Evolutionary conservation across 30 jellyfish, hydroid and myxozoan genomes (phyloP).

Genomic region (Aurelia aurita): DNA sequence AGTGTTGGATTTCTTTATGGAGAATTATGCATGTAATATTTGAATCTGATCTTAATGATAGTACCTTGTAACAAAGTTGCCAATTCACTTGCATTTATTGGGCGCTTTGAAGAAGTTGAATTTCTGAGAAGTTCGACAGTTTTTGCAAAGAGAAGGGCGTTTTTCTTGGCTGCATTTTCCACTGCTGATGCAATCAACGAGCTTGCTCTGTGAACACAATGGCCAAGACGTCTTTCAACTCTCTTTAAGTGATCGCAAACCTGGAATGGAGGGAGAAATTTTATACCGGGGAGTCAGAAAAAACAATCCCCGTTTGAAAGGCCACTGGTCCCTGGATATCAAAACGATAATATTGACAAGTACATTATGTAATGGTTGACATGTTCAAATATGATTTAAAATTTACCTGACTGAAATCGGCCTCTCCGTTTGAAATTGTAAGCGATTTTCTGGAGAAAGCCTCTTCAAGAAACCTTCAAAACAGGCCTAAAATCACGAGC

Average conservation of each 20-base stretch:
- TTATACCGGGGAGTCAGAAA: too few relatives aligned
- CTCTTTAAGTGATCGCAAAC: slow-evolving; percentile 8
- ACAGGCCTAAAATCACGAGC: too few relatives aligned
- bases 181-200: slow-evolving; percentile 15
- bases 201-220: neutral
- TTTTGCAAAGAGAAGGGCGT: slow-evolving; percentile 24
- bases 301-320: too few relatives aligned
- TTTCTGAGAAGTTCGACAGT: slow-evolving; percentile 10
- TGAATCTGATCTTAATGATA: neutral
- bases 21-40: neutral
- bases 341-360: too few relatives aligned
- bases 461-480: too few relatives aligned
- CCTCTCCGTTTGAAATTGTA: too few relatives aligned
- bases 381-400: too few relatives aligned
- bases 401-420: too few relatives aligned
- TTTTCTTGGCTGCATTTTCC: slow-evolving; percentile 9
- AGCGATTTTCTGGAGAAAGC: too few relatives aligned
- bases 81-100: slow-evolving; percentile 20
- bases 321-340: too few relatives aligned
- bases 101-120: slow-evolving; percentile 10
- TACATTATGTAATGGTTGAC: too few relatives aligned
- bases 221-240: neutral
- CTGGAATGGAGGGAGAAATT: neutral
- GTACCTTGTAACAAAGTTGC: slow-evolving; percentile 32
- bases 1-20: too few relatives aligned